Evolutionary conservation across 2,888 invertebrate species (phyloP), one percentile per base, ranked within the genome.

Genomic region (Ctena decussata): DNA sequence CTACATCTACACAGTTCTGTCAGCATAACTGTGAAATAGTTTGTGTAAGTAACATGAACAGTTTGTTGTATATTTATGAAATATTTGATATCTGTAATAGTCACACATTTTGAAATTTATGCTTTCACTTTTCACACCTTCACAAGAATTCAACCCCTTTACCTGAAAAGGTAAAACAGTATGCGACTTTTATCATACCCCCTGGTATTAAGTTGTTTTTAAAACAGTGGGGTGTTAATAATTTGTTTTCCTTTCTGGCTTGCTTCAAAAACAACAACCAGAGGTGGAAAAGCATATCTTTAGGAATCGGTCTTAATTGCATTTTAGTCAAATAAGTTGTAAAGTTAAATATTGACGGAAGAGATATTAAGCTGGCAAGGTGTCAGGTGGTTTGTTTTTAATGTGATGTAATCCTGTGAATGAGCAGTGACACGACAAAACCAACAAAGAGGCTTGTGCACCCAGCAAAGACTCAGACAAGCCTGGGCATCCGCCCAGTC

Each of bases 241-340:
- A 65, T 32, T 65, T 65, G 65, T 65, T 65, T 65, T 18, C 21
- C 27, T 65, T 35, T 65, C 21, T 65, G 65, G 65, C 65, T 65
- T 65, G 18, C 65, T 65, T 65, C 21, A 60, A 30, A 27, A 60
- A 60, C 24, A 60, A 60, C 60, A 24, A 65, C 65, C 65, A 11
- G 6, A 35, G 65, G 65, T 65, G 35, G 21, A 65, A 65, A 65
- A 35, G 35, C 24, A 35, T 24, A 32, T 65, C 35, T 65, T 65
- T 35, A 65, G 35, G 35, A 65, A 11, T n/a, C 35, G 32, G 65
- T 65, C 35, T 65, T 65, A 65, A 65, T 65, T 65, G 35, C 65
- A 65, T 24, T 65, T 65, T 35, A 65, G 5, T 65, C 35, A 35
- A 65, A 12, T 24, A 18, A 65, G 65, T 65, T 65, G 65, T 65